Percentiles rank a stretch among this genome's conserved stretches.
These are phyloP conservation scores for Litocranius walleri DNA, from an alignment of 2,113 vertebrate genomes.

Conservation along the genomic window DNA sequence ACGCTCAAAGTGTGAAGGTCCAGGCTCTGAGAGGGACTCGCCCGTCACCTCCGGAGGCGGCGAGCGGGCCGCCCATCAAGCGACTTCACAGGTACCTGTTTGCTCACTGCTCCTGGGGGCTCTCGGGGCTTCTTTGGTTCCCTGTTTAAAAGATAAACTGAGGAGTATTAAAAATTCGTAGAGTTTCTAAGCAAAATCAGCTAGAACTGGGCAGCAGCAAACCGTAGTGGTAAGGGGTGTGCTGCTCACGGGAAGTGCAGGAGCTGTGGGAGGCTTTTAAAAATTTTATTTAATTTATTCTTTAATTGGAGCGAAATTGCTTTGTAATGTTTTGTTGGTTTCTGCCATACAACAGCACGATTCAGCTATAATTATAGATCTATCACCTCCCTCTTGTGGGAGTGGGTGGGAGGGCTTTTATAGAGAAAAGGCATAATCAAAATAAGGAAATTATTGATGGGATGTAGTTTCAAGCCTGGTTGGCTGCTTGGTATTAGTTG, in stretches of 20 bases:
- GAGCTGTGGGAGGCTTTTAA: not conserved
- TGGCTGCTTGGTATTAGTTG: not conserved
- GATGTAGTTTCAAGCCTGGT: not conserved
- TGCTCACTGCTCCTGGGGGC: not conserved
- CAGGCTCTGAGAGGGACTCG: not conserved
- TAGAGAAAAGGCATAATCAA: not conserved
- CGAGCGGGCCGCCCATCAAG: rapidly evolving
- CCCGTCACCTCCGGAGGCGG: not conserved
- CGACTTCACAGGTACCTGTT: not conserved
- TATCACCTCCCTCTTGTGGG: not conserved
- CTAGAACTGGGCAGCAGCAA: not conserved
- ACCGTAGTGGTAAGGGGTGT: not conserved
- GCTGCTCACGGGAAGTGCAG: rapidly evolving
- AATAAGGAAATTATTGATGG: not conserved
- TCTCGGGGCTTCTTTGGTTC: too few species aligned
- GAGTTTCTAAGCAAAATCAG: not conserved
- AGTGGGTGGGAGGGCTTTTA: not conserved
- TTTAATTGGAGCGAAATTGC: not conserved
- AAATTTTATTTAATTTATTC: not conserved
- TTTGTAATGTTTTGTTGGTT: not conserved
- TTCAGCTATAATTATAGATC: not conserved
- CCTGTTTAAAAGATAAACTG: not conserved
- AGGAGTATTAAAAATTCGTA: not conserved
- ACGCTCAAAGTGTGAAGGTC: not conserved
- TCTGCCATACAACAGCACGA: not conserved